Percentiles rank a stretch among this genome's conserved stretches.
These are phyloP conservation scores for Melitaea athalia DNA, from an alignment of 2,888 invertebrate species.

Conservation along the genomic window DNA sequence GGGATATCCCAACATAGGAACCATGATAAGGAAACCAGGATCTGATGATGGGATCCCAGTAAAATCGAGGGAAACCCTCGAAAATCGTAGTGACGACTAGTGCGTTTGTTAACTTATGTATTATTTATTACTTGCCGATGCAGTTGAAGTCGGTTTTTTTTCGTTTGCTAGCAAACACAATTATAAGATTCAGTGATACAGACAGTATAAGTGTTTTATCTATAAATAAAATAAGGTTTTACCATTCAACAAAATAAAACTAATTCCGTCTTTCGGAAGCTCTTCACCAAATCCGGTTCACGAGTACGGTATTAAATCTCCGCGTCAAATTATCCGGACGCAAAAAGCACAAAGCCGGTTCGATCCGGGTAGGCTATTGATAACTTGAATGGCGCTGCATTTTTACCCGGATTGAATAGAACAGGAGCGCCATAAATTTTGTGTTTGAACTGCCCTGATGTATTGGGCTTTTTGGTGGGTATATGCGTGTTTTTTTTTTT, in stretches of 20 bases:
- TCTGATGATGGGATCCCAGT: too few relatives aligned
- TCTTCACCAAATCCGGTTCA: neutral
- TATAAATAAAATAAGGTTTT: neutral
- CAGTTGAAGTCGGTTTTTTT: too few relatives aligned
- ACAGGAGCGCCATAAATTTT: conserved; percentile 34
- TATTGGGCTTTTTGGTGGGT: conserved; percentile 32
- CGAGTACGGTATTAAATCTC: conserved; percentile 31
- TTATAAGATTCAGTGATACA: too few relatives aligned
- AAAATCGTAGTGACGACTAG: too few relatives aligned
- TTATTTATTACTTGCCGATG: too few relatives aligned
- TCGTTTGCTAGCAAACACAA: too few relatives aligned
- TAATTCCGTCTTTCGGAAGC: neutral
- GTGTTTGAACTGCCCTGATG: conserved; percentile 36
- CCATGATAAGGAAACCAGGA: too few relatives aligned
- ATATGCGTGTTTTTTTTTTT: neutral
- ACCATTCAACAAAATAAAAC: neutral
- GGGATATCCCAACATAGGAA: too few relatives aligned
- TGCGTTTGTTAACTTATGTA: too few relatives aligned
- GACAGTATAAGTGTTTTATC: too few relatives aligned
- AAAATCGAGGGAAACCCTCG: too few relatives aligned
- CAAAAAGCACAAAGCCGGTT: conserved; percentile 34
- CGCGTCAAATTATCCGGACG: conserved; percentile 35
- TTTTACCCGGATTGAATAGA: conserved; percentile 36
- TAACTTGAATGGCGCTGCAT: conserved; percentile 34
- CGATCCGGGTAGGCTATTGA: conserved; percentile 35